These are phyloP conservation scores for Selene dorsalis DNA, from an alignment of 2,797 vertebrate species.

Conservation along the genomic window DNA sequence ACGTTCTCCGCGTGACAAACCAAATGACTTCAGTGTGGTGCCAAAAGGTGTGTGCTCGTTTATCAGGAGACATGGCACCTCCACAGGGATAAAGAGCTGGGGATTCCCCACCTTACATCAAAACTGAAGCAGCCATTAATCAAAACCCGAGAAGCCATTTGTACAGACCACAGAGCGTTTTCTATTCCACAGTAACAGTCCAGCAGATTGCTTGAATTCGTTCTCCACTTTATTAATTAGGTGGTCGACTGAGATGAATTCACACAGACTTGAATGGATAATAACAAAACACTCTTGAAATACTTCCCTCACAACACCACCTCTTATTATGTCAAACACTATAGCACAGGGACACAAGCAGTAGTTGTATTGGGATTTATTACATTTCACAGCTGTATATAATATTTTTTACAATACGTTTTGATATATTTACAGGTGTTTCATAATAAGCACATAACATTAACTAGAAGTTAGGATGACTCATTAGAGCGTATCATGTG, in stretches of 20 bases:
- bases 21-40: constrained; percentile 13
- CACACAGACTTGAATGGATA: neutral
- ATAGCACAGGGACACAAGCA: neutral
- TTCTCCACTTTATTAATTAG: constrained; percentile 40
- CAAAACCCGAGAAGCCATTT: constrained; percentile 11
- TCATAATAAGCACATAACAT: neutral
- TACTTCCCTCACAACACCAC: neutral
- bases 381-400: neutral
- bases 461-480: constrained; percentile 1
- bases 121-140: constrained; percentile 33
- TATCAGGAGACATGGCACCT: constrained; percentile 39
- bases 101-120: constrained; percentile 55
- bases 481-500: constrained; percentile 9
- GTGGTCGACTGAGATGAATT: neutral
- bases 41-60: constrained; percentile 52
- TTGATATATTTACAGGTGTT: neutral
- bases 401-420: neutral
- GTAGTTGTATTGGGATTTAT: neutral
- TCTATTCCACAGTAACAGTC: constrained; percentile 11
- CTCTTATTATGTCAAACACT: no score
- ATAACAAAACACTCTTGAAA: neutral
- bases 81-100: constrained; percentile 34
- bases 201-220: constrained; percentile 10
- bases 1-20: constrained; percentile 7
- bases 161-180: constrained; percentile 28